phyloP scores from a whole-genome alignment of 1,140 invertebrate species.

The Diuraphis noxia region DNA sequence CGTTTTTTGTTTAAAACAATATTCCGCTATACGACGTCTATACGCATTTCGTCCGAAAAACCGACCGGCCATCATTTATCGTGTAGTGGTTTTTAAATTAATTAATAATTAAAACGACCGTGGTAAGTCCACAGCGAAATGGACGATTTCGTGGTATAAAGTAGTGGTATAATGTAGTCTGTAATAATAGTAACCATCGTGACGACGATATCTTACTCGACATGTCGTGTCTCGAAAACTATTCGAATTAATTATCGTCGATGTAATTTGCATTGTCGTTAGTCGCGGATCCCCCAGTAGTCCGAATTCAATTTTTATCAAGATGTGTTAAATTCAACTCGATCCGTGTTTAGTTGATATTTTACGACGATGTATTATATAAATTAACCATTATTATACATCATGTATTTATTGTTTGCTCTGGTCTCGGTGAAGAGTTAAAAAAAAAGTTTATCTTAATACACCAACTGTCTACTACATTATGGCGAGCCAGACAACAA shows the following conservation, averaged over 20 bases:
- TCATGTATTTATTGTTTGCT: not conserved
- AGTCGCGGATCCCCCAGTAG: not conserved
- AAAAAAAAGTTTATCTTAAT: conserved; percentile 1
- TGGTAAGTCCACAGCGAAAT: conserved; percentile 47
- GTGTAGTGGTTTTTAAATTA: conserved; percentile 13
- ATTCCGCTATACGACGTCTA: not conserved
- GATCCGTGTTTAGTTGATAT: not conserved
- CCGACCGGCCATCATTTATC: not conserved
- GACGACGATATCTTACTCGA: not conserved
- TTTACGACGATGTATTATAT: not conserved
- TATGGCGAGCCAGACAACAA: not conserved
- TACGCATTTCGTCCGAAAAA: not conserved
- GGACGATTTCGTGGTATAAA: conserved; percentile 38
- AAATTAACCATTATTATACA: not conserved
- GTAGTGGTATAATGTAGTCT: conserved; percentile 4
- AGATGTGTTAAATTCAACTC: not conserved
- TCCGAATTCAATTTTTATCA: not conserved
- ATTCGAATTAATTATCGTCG: not conserved
- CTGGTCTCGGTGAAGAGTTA: not conserved
- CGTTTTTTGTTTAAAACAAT: not conserved
- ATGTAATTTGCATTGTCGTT: not conserved
- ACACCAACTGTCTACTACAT: not conserved
- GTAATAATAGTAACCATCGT: not conserved
- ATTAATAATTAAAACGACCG: not conserved
- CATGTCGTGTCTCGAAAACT: not conserved